Percentiles rank a stretch among this genome's conserved stretches.
Evolutionary conservation across 2,113 vertebrate species (phyloP).

Genomic region (Taurulus bubalis): DNA sequence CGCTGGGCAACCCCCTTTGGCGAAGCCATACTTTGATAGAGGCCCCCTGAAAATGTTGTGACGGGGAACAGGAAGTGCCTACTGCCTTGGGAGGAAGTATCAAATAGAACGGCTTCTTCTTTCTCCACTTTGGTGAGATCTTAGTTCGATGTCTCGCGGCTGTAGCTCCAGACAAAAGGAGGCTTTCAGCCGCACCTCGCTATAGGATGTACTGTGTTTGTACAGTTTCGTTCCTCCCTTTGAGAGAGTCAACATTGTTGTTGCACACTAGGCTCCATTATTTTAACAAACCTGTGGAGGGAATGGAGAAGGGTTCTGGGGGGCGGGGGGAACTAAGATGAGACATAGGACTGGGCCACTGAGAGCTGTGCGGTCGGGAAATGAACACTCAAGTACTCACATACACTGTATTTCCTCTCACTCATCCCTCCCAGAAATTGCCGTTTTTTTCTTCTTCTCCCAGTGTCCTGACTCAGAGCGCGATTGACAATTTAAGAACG

Average conservation of each 20-base stretch:
- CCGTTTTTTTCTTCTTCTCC: constrained; percentile 7
- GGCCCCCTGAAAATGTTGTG: constrained; percentile 79
- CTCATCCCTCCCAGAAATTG: neutral
- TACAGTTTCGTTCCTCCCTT: constrained; percentile 58
- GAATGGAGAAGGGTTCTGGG: constrained; percentile 27
- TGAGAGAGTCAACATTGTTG: constrained; percentile 56
- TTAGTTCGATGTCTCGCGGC: constrained; percentile 55
- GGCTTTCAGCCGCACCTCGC: constrained; percentile 59
- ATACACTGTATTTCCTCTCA: constrained; percentile 32
- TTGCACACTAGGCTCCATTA: constrained; percentile 34
- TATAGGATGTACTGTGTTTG: constrained; percentile 56
- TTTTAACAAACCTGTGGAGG: constrained; percentile 38
- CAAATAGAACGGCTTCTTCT: constrained; percentile 74
- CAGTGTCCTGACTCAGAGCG: constrained; percentile 38
- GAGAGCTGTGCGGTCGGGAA: constrained; percentile 20
- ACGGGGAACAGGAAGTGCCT: constrained; percentile 78
- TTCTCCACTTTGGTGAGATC: constrained; percentile 58
- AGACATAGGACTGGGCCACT: constrained; percentile 3
- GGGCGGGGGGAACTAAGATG: constrained; percentile 9
- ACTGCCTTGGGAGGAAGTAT: constrained; percentile 82
- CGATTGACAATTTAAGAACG: constrained; percentile 37
- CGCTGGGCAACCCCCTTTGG: constrained; percentile 52
- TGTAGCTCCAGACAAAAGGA: constrained; percentile 55
- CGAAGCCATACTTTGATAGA: constrained; percentile 65
- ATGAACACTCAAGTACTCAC: constrained; percentile 21